Base-by-base conservation (phyloP, 30 jellyfish, hydroid and myxozoan genomes). In the Turritopsis dohrnii region DNA sequence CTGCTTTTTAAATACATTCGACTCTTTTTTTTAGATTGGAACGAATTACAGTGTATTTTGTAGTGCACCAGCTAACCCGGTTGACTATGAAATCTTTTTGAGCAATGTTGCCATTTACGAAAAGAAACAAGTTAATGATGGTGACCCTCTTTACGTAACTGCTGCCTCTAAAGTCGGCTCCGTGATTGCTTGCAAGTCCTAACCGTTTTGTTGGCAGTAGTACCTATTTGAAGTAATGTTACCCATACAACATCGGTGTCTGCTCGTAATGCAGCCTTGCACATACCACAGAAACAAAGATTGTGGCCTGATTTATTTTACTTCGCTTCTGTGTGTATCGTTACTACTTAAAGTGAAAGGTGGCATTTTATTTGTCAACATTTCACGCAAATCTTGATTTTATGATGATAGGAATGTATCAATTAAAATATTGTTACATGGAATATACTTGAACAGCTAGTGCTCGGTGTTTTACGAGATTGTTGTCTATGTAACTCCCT, bases 51-150 rank as follows among this genome's bases (percentile, higher is more conserved):
- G 82, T 60, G 29, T 89, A 16, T 94, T 79, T 66, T 93, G 95
- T 85, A 84, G 80, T 53, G 96, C 99, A 22, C 99, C 99, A 0
- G 52, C 96, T 7, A 82, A 90, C 18, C 91, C 99, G 13, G 96
- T 90, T 21, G 99, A 94, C 84, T 73, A 71, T 74, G 99, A 94
- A 41, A 84, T 94, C 28, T 89, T 94, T 71, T 20, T 80, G 53
- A 91, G 90, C 29, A 88, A 96, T 66, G 92, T 94, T 7, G 86
- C 96, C 28, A 73, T 94, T 66, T 94, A 83, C 90, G 83, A 82
- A 21, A 86, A 88, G 93, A 94, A 94, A 72, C 86, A 80, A 31
- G 69, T 76, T 21, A 83, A 77, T 16, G 96, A 92, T 21, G 96
- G 87, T 54, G 80, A 79, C 21, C 53, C 89, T 74, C 54, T 84